Percentiles rank a stretch among this genome's conserved stretches.
Evolutionary conservation across 2,113 vertebrate species (phyloP).

Genomic region (Amphiprion ocellaris): DNA sequence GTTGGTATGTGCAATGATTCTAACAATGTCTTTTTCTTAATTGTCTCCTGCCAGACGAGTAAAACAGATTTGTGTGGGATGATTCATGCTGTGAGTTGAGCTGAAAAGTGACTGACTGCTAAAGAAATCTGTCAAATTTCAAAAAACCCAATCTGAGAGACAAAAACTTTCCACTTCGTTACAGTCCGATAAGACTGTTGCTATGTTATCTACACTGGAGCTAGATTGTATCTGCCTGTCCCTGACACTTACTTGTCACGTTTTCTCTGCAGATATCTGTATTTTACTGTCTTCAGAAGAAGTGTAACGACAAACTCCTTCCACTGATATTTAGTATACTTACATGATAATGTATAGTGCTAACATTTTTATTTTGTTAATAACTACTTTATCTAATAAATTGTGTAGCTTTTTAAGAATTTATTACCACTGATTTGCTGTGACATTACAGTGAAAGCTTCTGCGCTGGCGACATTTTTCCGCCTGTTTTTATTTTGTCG

Average conservation of each 20-base stretch:
- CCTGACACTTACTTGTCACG: not conserved
- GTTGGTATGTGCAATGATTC: not conserved
- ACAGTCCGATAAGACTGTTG: constrained; percentile 20
- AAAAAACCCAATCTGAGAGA: not conserved
- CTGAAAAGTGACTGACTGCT: constrained; percentile 4
- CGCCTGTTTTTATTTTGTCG: not conserved
- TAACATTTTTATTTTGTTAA: constrained; percentile 44
- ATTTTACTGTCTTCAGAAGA: constrained; percentile 26
- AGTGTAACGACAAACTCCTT: constrained; percentile 44
- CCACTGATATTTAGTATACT: constrained; percentile 9
- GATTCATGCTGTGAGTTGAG: constrained; percentile 25
- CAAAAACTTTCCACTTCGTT: constrained; percentile 18
- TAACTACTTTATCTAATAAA: constrained; percentile 60
- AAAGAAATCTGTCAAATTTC: constrained; percentile 30
- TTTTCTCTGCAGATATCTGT: constrained; percentile 19
- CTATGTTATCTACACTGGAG: constrained; percentile 59
- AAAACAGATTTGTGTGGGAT: not conserved
- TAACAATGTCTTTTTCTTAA: not conserved
- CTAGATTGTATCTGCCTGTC: constrained; percentile 18
- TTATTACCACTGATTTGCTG: constrained; percentile 24
- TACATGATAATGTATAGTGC: constrained; percentile 41
- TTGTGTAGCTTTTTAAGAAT: constrained; percentile 50
- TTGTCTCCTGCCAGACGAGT: not conserved
- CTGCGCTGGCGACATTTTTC: not conserved
- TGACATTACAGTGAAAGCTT: constrained; percentile 5